Conservation (phyloP, 2,797 vertebrate genomes). For the Pseudochirops corinnae region DNA sequence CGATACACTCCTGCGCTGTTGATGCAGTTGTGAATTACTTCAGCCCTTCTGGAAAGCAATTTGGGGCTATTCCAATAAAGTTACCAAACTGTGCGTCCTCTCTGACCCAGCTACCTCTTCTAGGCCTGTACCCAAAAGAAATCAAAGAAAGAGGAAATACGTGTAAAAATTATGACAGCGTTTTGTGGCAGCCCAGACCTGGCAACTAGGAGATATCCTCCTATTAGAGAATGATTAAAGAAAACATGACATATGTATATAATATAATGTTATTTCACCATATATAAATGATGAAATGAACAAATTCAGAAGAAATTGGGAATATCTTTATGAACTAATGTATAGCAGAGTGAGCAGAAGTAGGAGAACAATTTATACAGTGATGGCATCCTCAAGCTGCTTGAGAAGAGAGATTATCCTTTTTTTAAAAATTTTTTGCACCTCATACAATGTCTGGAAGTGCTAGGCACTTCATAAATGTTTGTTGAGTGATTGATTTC, state of each 20-base stretch:
- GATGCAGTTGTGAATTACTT: not conserved
- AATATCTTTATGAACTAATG: not conserved
- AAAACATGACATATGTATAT: not conserved
- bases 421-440: not conserved
- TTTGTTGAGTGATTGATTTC: not conserved
- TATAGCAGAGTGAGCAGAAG: not conserved
- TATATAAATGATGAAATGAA: not conserved
- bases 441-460: not conserved
- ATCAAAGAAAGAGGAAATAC: not conserved
- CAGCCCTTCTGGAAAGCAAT: not conserved
- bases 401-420: not conserved
- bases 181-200: not conserved
- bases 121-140: not conserved
- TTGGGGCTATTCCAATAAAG: not conserved
- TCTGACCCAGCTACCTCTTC: not conserved
- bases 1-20: not conserved
- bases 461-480: not conserved
- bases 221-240: not conserved
- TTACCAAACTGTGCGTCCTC: not conserved
- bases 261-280: not conserved
- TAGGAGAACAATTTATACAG: not conserved
- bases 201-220: not conserved
- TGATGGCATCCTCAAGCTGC: not conserved
- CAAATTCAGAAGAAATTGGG: not conserved
- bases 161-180: not conserved